Conservation (phyloP, 2,113 vertebrate genomes). For the Cryptotis parvus region DNA sequence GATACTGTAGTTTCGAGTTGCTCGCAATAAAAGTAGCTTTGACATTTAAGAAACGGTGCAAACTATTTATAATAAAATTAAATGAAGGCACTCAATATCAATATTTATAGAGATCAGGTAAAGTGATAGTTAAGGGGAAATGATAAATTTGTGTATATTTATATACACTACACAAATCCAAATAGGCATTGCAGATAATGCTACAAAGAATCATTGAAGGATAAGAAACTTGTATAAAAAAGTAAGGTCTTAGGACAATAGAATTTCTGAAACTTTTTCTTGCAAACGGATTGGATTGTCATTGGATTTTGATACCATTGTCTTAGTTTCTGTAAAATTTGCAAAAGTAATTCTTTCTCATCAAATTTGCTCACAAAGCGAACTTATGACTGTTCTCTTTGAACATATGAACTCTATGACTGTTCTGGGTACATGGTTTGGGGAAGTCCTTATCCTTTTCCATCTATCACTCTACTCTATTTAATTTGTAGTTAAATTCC, state of each 20-base stretch:
- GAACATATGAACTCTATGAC: background rate
- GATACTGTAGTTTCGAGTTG: too few species aligned
- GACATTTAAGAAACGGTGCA: background rate
- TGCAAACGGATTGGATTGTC: background rate
- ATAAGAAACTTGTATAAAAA: background rate
- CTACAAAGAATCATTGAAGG: background rate
- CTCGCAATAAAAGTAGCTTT: too few species aligned
- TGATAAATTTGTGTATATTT: background rate
- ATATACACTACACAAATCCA: background rate
- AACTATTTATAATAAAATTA: constrained; percentile 29
- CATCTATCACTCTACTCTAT: background rate
- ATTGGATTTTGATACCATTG: background rate
- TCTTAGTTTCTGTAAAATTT: constrained; percentile 50
- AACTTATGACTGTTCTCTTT: too few species aligned
- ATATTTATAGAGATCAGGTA: background rate
- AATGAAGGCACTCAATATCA: background rate
- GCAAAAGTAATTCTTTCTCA: constrained; percentile 18
- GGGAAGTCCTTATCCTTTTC: background rate
- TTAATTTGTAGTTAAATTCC: background rate
- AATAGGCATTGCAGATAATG: background rate
- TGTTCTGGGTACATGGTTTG: background rate
- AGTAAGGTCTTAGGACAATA: background rate
- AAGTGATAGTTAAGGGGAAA: constrained; percentile 18
- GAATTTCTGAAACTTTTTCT: constrained; percentile 10
- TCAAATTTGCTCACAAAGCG: constrained; percentile 19